Conservation (phyloP, 1,140 invertebrate genomes). For the Diuraphis noxia region DNA sequence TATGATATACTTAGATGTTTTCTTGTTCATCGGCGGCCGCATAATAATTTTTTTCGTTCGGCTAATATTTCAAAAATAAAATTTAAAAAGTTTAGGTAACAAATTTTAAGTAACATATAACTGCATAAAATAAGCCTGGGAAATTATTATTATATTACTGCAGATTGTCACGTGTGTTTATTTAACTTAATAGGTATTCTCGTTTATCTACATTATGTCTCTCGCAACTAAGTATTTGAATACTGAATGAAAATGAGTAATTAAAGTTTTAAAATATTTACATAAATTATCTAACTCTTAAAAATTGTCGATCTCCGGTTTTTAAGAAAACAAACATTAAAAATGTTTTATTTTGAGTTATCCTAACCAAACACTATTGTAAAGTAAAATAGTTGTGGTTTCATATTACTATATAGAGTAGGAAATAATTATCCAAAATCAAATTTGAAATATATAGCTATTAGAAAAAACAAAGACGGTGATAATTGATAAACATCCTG, state of each 20-base stretch:
- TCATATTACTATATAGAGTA: neutral
- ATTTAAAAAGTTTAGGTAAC: neutral
- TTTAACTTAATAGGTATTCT: neutral
- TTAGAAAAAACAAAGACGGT: neutral
- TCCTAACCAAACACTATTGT: neutral
- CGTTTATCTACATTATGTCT: neutral
- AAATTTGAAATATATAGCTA: neutral
- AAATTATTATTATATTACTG: neutral
- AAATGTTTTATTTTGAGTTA: neutral
- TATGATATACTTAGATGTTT: neutral
- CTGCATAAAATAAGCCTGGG: neutral
- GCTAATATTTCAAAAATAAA: neutral
- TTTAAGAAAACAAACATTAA: neutral
- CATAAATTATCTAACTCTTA: neutral
- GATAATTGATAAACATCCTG: neutral
- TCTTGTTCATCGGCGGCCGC: neutral
- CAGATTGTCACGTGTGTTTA: neutral
- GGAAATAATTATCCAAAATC: neutral
- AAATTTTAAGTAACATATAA: neutral
- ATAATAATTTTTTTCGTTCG: neutral
- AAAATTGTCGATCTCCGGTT: neutral
- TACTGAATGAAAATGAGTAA: conserved; percentile 2
- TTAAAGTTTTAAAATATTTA: neutral
- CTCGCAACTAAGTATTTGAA: neutral
- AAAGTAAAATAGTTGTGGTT: neutral